phyloP scores from a whole-genome alignment of 2,797 vertebrate species.

The Tauraco hartlaubi region DNA sequence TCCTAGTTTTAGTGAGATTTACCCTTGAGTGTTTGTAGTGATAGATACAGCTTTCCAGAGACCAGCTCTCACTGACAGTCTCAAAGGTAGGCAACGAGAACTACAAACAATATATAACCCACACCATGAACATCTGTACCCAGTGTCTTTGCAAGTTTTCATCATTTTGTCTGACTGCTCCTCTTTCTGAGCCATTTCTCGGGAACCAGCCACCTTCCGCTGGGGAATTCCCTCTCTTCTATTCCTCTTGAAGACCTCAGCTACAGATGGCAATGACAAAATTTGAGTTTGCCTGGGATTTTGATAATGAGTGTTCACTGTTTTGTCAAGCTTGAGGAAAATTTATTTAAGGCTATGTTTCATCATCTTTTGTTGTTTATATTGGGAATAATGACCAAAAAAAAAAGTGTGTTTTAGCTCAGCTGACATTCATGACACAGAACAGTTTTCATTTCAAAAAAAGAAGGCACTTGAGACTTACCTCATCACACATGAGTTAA shows the following conservation, averaged over 20 bases:
- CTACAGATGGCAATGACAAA: conserved; percentile 9
- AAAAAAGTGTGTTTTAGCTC: background rate
- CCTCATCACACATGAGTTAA: background rate
- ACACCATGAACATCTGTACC: background rate
- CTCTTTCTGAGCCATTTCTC: conserved; percentile 8
- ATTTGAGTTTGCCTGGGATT: conserved; percentile 7
- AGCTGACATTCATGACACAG: background rate
- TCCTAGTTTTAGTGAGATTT: conserved; percentile 41
- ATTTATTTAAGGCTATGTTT: conserved; percentile 25
- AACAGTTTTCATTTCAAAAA: background rate
- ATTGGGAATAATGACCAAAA: conserved; percentile 16
- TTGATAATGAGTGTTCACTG: background rate
- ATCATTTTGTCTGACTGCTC: background rate
- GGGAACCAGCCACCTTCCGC: background rate
- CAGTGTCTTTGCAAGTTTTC: background rate
- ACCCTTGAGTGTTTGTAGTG: conserved; percentile 37
- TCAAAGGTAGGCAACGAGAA: conserved; percentile 1
- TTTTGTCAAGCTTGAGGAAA: conserved; percentile 12
- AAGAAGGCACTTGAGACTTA: background rate
- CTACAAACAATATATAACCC: background rate
- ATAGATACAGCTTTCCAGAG: conserved; percentile 25
- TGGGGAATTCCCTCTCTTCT: background rate
- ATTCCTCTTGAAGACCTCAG: background rate
- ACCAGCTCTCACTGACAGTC: conserved; percentile 32
- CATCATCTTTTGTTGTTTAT: conserved; percentile 16